These are phyloP conservation scores for Candoia aspera DNA, from an alignment of 2,113 vertebrate genomes.

Conservation along the genomic window DNA sequence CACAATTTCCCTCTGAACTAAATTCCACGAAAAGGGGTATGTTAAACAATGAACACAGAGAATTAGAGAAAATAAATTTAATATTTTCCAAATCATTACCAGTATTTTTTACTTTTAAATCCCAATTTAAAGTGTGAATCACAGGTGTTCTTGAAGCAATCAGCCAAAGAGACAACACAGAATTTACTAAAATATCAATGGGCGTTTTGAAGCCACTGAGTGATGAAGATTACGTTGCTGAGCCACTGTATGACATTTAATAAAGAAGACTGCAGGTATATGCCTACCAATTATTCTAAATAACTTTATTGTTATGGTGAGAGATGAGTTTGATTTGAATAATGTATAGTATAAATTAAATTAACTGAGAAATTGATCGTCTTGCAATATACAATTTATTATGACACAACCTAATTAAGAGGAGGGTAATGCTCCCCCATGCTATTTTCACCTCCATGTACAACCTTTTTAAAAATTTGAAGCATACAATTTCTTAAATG, in stretches of 20 bases:
- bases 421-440: not conserved
- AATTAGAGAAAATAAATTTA: not conserved
- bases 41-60: not conserved
- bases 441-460: not conserved
- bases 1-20: not conserved
- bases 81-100: not conserved
- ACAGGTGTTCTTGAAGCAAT: not conserved
- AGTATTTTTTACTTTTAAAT: not conserved
- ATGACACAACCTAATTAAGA: not conserved
- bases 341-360: not conserved
- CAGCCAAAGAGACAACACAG: not conserved
- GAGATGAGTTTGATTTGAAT: not conserved
- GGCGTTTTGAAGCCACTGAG: not conserved
- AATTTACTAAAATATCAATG: not conserved
- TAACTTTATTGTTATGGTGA: conserved; percentile 20
- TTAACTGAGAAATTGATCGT: not conserved
- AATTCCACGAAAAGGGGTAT: not conserved
- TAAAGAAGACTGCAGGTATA: not conserved
- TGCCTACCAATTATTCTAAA: not conserved
- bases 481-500: too few relatives aligned
- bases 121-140: conserved; percentile 32
- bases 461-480: too few relatives aligned
- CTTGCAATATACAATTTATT: not conserved
- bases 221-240: not conserved
- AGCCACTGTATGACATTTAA: not conserved